Conservation (phyloP, 2,797 vertebrate genomes). For the Girardinus metallicus region DNA sequence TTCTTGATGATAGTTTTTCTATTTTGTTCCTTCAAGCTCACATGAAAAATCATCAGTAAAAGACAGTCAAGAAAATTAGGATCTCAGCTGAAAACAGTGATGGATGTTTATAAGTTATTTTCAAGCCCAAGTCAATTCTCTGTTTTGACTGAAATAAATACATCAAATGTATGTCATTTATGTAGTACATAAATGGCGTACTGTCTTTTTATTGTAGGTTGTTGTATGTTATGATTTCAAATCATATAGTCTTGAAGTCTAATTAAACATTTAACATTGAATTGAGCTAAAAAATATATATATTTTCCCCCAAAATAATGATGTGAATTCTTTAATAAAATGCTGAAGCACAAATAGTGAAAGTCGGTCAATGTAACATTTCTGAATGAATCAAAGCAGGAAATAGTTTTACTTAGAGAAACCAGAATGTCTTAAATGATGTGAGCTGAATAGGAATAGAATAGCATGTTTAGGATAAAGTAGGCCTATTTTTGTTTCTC, state of each 20-base stretch:
- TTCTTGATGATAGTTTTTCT: background rate
- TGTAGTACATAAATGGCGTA: no score
- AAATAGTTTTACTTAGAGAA: background rate
- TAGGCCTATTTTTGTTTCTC: background rate
- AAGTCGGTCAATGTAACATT: background rate
- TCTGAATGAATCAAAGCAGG: background rate
- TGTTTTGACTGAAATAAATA: background rate
- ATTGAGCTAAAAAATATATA: background rate
- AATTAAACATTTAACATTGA: background rate
- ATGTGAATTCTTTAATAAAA: background rate
- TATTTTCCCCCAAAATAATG: background rate
- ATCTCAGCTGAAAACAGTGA: background rate
- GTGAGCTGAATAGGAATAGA: background rate
- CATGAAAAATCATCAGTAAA: background rate
- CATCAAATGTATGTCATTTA: background rate
- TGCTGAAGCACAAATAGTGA: background rate
- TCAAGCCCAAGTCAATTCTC: background rate
- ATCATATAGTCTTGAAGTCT: background rate
- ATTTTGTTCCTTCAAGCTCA: background rate
- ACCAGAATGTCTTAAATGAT: background rate
- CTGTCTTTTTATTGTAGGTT: background rate
- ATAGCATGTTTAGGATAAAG: background rate
- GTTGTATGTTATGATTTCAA: background rate
- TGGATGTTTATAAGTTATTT: background rate
- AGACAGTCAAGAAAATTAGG: background rate